Conservation (phyloP, 64 coral and sea anemone species). For the Dendrophyllia cribrosa region DNA sequence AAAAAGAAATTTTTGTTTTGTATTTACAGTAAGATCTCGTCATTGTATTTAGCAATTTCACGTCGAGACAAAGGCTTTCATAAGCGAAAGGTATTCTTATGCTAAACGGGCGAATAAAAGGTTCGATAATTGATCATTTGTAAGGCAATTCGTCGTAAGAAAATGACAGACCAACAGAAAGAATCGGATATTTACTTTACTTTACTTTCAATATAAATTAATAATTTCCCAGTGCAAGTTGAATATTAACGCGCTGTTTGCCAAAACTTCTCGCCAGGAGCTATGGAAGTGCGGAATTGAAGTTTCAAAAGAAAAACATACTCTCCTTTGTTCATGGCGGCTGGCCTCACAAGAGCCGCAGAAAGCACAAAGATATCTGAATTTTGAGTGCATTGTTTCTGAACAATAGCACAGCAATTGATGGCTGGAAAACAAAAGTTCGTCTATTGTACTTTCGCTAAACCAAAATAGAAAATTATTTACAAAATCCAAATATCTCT, state of each 20-base stretch:
- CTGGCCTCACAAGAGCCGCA: constrained; percentile 70
- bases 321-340: constrained; percentile 70
- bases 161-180: constrained; percentile 80
- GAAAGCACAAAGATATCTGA: constrained; percentile 85
- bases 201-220: constrained; percentile 98
- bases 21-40: constrained; percentile 73
- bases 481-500: constrained; percentile 98
- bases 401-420: constrained; percentile 90
- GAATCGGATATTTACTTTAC: constrained; percentile 97
- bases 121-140: constrained; percentile 99
- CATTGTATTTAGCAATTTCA: constrained; percentile 86
- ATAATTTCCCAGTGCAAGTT: constrained; percentile 87
- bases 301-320: constrained; percentile 88
- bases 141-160: constrained; percentile 95
- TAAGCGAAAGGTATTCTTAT: constrained; percentile 95
- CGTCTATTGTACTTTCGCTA: constrained; percentile 71
- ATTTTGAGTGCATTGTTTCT: constrained; percentile 80
- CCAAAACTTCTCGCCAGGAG: constrained; percentile 39
- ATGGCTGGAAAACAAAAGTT: constrained; percentile 72
- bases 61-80: constrained; percentile 79
- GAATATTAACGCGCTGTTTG: constrained; percentile 96
- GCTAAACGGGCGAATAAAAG: constrained; percentile 97
- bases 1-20: constrained; percentile 59
- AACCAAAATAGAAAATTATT: constrained; percentile 95
- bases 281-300: constrained; percentile 61